Base-by-base conservation (phyloP, 2,797 vertebrate species). In the Manis crassicaudata region DNA sequence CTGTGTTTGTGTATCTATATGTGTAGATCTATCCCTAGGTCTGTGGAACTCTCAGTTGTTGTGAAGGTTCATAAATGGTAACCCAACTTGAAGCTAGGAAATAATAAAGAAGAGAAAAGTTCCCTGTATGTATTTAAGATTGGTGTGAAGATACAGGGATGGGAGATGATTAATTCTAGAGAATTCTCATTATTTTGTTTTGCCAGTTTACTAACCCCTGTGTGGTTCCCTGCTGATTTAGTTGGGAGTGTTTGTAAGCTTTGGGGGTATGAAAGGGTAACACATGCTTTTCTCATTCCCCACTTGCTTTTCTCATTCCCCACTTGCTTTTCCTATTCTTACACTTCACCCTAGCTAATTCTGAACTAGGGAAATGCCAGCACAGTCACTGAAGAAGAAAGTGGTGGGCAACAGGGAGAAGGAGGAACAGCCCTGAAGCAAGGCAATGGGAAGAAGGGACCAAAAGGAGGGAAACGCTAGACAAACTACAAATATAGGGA, bases 61-160 rank as follows among this genome's bases (percentile, higher is more conserved):
- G 29, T 75, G 50, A 90, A 93, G 12, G 23, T 88, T 92, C 95
- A 11, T 82, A 87, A 83, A 76, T 83, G 29, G 29, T 37, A 95
- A 72, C n/a, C 50, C n/a, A 88, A 58, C 11, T 52, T 85, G 46
- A 95, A 95, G 43, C 56, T 93, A 40, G 56, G 80, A 88, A 90
- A 94, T 73, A 70, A 75, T 52, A 40, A 94, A 70, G n/a, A 95
- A 70, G 54, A 94, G 63, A 85, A 94, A 90, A n/a, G 37, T 83
- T 6, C 9, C 37, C 32, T 63, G 3, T 82, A 25, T 92, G 35
- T 67, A 10, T 92, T 46, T 84, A 80, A 72, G n/a, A 50, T 94
- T 95, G 92, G 43, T 88, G 52, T 90, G 60, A 94, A n/a, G 50
- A 17, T 95, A 81, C 50, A 92, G 23, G 60, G 32, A 79, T 6